A percentile compares a stretch with the other conserved stretches of the same genome.
Conservation (phyloP, 35 echinoderm and acorn worm species). For the Ophioderma brevispina region DNA sequence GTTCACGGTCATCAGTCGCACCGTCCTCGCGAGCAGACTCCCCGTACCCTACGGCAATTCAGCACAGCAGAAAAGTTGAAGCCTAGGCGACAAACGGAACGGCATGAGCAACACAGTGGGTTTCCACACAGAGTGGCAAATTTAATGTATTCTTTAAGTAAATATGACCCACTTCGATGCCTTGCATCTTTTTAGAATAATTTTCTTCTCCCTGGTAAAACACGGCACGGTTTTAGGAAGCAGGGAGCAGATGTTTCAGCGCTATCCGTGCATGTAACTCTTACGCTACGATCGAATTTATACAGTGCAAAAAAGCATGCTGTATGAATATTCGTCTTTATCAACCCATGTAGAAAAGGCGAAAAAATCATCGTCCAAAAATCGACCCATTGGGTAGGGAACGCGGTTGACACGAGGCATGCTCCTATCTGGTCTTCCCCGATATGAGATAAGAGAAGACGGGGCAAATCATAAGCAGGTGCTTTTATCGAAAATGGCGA, state of each 20-base stretch:
- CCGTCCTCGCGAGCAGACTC: no score
- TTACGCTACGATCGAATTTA: not conserved
- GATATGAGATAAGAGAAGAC: not conserved
- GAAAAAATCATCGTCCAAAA: not conserved
- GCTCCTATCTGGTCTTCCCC: not conserved
- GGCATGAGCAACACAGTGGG: no score
- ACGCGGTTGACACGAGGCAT: not conserved
- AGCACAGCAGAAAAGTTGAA: no score
- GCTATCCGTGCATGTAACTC: conserved; percentile 1
- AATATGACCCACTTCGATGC: not conserved
- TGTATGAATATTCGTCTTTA: not conserved
- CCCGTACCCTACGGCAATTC: no score
- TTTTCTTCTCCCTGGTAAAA: no score
- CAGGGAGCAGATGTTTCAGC: not conserved
- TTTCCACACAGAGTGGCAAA: not conserved
- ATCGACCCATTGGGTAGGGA: not conserved
- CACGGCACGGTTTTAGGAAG: not conserved
- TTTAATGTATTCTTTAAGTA: conserved; percentile 2
- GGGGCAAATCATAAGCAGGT: not conserved
- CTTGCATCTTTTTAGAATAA: no score
- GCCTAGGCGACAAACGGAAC: no score
- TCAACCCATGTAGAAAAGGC: not conserved
- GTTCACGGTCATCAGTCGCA: no score
- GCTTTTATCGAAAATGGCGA: not conserved
- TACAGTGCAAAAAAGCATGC: not conserved